Percentiles rank a stretch among this genome's conserved stretches.
These are phyloP conservation scores for Thermophis baileyi DNA, from an alignment of 2,113 vertebrate genomes.

Conservation along the genomic window DNA sequence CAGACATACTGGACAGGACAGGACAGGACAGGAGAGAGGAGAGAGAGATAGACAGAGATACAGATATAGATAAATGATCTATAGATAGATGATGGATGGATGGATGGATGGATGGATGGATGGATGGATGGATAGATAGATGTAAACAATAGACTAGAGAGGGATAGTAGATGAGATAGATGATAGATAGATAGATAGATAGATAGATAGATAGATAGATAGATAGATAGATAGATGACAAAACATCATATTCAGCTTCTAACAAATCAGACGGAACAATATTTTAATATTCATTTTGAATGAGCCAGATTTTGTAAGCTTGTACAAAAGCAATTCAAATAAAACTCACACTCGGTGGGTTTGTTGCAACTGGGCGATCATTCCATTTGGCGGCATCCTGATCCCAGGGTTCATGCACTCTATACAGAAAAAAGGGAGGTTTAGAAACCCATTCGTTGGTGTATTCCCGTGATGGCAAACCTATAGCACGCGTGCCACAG, in stretches of 20 bases:
- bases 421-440: slow-evolving; percentile 52
- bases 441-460: not conserved
- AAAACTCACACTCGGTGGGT: slow-evolving; percentile 69
- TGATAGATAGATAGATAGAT: no score
- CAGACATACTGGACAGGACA: not conserved
- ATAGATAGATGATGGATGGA: not conserved
- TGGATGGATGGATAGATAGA: no score
- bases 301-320: not conserved
- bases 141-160: no score
- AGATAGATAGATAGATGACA: not conserved
- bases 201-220: no score
- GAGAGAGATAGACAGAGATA: not conserved
- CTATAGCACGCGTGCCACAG: no score
- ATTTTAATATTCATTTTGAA: not conserved
- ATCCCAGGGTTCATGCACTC: slow-evolving; percentile 69
- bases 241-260: not conserved
- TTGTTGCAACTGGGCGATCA: slow-evolving; percentile 58
- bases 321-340: no score
- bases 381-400: slow-evolving; percentile 68
- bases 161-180: no score
- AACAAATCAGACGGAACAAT: not conserved
- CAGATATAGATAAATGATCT: not conserved
- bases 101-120: no score
- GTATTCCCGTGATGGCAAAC: no score
- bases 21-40: no score